A percentile compares a stretch with the other conserved stretches of the same genome.
Evolutionary conservation across 2,888 invertebrate genomes (phyloP).

Genomic region (Dasysyrphus albostriatus): DNA sequence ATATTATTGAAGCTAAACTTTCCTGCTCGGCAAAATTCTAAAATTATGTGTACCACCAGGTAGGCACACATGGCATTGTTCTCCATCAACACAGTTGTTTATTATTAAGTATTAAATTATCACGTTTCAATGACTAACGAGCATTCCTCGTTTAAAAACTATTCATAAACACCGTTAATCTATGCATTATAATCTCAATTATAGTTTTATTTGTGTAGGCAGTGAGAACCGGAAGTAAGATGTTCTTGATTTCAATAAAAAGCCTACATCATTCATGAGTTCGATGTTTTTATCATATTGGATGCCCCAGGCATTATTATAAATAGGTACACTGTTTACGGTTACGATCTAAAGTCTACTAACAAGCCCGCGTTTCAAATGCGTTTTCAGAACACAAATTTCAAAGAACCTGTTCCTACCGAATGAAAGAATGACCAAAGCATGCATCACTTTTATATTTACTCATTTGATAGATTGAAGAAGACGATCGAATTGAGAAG

Average conservation of each 20-base stretch:
- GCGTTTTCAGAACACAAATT: slow-evolving; percentile 17
- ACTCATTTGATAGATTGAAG: slow-evolving; percentile 25
- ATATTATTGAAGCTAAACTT: neutral
- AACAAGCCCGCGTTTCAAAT: neutral
- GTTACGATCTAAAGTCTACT: neutral
- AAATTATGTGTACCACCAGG: no score
- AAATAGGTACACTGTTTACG: neutral
- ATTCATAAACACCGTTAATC: slow-evolving; percentile 9
- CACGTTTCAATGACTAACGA: neutral
- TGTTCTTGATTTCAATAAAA: slow-evolving; percentile 18
- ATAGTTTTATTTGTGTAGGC: slow-evolving; percentile 31
- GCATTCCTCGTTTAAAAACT: neutral
- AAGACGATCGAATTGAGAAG: slow-evolving; percentile 30
- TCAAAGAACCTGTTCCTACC: slow-evolving; percentile 36
- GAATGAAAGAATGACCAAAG: slow-evolving; percentile 3
- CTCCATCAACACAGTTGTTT: neutral
- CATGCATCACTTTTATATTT: neutral
- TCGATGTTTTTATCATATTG: neutral
- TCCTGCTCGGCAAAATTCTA: neutral
- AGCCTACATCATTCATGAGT: slow-evolving; percentile 12
- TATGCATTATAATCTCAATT: slow-evolving; percentile 4
- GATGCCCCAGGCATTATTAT: neutral
- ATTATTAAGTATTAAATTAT: neutral
- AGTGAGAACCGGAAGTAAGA: slow-evolving; percentile 46
- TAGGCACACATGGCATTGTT: no score